These are phyloP conservation scores for Calypte anna DNA, from an alignment of 2,113 vertebrate species.

Conservation along the genomic window DNA sequence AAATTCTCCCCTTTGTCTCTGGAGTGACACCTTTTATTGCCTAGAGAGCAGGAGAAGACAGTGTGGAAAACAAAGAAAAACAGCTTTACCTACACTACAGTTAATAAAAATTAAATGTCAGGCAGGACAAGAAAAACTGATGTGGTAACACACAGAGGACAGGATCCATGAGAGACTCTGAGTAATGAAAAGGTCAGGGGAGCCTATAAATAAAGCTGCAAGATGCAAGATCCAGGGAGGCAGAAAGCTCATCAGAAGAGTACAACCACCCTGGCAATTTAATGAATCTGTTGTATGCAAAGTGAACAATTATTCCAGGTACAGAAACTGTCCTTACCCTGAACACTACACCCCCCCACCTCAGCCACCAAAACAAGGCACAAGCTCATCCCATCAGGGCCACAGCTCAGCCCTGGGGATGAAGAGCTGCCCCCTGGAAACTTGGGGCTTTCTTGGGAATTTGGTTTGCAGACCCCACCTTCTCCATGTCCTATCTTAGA, in stretches of 20 bases:
- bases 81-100: conserved; percentile 20
- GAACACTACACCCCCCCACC: not conserved
- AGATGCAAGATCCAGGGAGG: not conserved
- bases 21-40: not conserved
- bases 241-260: not conserved
- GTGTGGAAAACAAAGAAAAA: conserved; percentile 30
- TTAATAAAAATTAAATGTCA: conserved; percentile 66
- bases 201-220: conserved; percentile 50
- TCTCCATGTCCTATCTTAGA: not conserved
- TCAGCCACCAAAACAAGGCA: not conserved
- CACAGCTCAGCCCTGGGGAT: not conserved
- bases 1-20: not conserved
- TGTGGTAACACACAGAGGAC: conserved; percentile 30
- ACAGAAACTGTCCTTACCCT: not conserved
- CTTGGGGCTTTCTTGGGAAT: not conserved
- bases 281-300: not conserved
- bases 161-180: conserved; percentile 26
- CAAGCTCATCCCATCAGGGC: rapidly evolving
- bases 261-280: not conserved
- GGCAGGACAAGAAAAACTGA: conserved; percentile 27
- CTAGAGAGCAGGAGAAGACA: not conserved
- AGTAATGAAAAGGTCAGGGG: conserved; percentile 58
- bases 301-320: not conserved
- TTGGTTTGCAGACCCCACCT: not conserved
- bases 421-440: not conserved